Base-by-base conservation (phyloP, 2,113 vertebrate genomes). In the Lipophrys pholis region DNA sequence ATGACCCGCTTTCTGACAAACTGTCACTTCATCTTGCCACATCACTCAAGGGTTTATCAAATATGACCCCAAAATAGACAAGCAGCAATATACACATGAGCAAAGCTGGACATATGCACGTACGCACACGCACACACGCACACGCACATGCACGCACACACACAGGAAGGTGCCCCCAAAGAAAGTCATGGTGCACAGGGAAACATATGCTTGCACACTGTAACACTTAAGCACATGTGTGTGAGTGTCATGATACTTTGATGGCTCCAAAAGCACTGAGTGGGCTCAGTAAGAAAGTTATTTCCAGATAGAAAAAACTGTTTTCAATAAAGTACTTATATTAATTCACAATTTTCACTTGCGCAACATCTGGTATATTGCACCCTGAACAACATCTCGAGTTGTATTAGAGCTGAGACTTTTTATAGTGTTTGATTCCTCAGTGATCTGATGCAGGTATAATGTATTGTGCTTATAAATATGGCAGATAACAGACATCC, bases 1-100 rank as follows among this genome's bases (percentile, higher is more conserved):
- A 59, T 93, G 92, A 94, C 93, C 93, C 48, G 90, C 86, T 93
- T 94, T 91, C 73, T 93, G 90, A 93, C 93, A 93, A 92, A 88
- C 92, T 93, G 92, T 93, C 93, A 92, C 84, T 87, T 92, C 79
- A 78, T 90, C 86, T 89, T 84, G 73, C 83, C 87, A 87, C 76
- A 84, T 93, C 90, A 91, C 87, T 87, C 78, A 84, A 77, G 82
- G 86, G 87, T 91, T 92, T 91, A 91, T 92, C 92, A 91, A 89
- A 90, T 71, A 81, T 92, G 90, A 91, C 93, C 90, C 89, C 79
- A 54, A 90, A 93, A 92, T 90, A 92, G 88, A 91, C 77, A 84
- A 80, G 68, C 41, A 14, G 75, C 73, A 81, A 81, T 60, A 51
- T 40, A 82, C 59, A 78, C 63, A 75, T 8, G 63, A 51, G 21